Evolutionary conservation across 1,140 invertebrate genomes (phyloP), one percentile per base, ranked within the genome.

Genomic region (Zaprionus capensis): DNA sequence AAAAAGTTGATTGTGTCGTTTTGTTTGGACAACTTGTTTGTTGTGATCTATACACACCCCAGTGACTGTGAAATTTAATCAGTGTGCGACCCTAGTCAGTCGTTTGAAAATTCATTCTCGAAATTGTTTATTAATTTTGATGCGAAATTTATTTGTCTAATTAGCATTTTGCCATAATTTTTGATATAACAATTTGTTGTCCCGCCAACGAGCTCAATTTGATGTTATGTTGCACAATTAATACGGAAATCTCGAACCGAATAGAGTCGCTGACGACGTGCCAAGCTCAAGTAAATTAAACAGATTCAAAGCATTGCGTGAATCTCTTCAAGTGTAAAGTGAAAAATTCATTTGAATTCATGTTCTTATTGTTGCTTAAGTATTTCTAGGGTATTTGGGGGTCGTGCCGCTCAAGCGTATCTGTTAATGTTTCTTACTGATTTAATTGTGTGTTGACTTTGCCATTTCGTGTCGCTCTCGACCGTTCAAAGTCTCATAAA

Each of bases 371-470:
- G 31, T 34, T 34, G 31, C 11, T 4, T 4, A 34, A 34, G 7
- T 46, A 4, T 17, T 46, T 17, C 6, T 2, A 87, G 83, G 24
- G 85, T 31, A 76, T 46, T 9, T 4, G 6, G 0, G 2, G 17
- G 63, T 78, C 71, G 74, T 49, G 55, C 5, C 12, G 9, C 59
- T 68, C 26, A 20, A 26, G n/a, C 20, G 38, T 46, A 3, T 3
- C 41, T 46, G n/a, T 17, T 17, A 46, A 31, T 49, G 63, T 26
- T 75, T 78, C 57, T 56, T 71, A 66, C 51, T 57, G 62, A 78
- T 79, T 90, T 88, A 88, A 90, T 88, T 90, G 85, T 88, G 85
- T 90, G 85, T 90, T 77, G 79, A 81, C 78, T 82, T 85, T 85
- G 85, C 85, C 79, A 90, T 90, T 90, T 90, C 49, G 78, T 85